Base-by-base conservation (phyloP, 2,113 vertebrate species). In the Menidia beryllina region DNA sequence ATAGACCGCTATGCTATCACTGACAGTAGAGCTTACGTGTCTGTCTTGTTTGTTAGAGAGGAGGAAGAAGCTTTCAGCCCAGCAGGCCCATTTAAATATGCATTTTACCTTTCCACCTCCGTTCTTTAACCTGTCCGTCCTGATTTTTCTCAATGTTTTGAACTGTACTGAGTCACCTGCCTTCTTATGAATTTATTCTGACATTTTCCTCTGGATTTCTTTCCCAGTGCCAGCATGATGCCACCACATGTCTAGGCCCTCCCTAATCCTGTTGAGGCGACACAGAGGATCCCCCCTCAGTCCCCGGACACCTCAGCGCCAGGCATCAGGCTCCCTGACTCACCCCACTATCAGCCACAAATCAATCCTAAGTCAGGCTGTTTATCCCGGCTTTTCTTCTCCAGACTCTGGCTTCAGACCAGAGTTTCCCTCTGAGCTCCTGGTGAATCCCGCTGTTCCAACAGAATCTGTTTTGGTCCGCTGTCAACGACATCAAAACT, bases 151-250 rank as follows among this genome's bases (percentile, higher is more conserved):
- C 23, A 15, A 7, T 51, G 1, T 68, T n/a, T 67, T 64, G 21
- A 26, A 59, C 39, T 53, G 5, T 52, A 36, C 61, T 53, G 70
- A 62, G 2, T 19, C 59, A 36, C 1, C 30, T 34, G 48, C 11
- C 14, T 36, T 45, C 48, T 34, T 81, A 58, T 41, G 24, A 64
- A 21, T 47, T 14, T 41, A 1, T 49, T 67, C 69, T 88, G 56
- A 78, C 47, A 12, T 61, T 12, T 75, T 34, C 67, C 54, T 62
- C 15, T 59, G 14, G 39, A 6, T 65, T 24, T 69, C 17, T 60
- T 39, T 73, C 21, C 38, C 82, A 89, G 84, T 59, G 82, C 65
- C 67, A 77, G 57, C 73, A 55, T 76, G 79, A 81, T 76, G 81
- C 72, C 64, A 64, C 73, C 71, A 58, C 25, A 5, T 70, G 59